Evolutionary conservation across 2,113 vertebrate genomes (phyloP).

Genomic region (Anguilla rostrata): DNA sequence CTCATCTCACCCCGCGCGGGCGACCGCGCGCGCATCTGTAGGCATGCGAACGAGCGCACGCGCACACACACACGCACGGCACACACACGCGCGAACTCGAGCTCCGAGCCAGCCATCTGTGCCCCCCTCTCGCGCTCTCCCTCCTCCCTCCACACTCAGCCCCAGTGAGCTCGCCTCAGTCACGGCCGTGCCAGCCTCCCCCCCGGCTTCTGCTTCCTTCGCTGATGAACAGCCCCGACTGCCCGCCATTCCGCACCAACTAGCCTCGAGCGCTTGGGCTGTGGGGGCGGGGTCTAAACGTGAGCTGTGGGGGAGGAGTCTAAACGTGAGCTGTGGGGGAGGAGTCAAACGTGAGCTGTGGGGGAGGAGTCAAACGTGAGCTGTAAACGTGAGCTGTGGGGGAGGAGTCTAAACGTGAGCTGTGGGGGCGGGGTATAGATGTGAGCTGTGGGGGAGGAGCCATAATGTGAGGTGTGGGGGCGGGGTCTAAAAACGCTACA

Average conservation of each 20-base stretch:
- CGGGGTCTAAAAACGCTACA: no score
- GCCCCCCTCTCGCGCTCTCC: neutral
- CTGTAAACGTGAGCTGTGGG: no score
- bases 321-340: neutral
- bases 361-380: neutral
- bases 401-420: neutral
- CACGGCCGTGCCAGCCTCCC: neutral
- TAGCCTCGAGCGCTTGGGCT: neutral
- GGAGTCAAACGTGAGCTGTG: no score
- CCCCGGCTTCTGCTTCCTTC: neutral
- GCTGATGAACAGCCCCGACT: neutral
- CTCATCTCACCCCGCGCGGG: neutral
- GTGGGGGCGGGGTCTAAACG: neutral
- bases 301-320: neutral
- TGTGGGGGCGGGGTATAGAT: neutral
- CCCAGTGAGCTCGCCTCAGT: neutral
- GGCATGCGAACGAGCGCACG: neutral
- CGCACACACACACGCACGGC: conserved; percentile 5
- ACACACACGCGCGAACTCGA: neutral
- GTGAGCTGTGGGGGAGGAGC: no score
- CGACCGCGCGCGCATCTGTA: neutral
- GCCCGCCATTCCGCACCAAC: neutral
- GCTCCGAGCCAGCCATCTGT: neutral
- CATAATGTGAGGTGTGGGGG: no score
- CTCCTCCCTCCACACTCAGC: neutral